Conservation (phyloP, 2,797 vertebrate species). For the Aeoliscus strigatus region DNA sequence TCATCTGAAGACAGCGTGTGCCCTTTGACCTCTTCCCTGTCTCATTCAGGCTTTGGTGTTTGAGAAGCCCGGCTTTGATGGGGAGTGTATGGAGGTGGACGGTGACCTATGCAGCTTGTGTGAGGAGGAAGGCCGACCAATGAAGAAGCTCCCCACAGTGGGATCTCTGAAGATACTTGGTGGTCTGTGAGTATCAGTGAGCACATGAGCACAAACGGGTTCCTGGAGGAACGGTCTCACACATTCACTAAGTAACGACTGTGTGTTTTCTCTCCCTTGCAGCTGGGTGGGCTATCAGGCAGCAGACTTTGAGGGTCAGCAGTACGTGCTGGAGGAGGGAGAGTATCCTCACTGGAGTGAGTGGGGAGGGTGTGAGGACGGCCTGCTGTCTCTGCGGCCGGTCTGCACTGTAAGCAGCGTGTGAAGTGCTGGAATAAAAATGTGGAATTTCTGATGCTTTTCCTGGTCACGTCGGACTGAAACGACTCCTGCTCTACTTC, state of each 20-base stretch:
- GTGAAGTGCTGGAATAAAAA: too few relatives aligned
- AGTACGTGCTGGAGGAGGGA: constrained; percentile 95
- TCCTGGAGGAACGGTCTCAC: too few relatives aligned
- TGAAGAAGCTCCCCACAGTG: constrained; percentile 61
- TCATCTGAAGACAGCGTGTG: too few relatives aligned
- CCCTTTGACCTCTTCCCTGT: background rate
- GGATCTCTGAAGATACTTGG: constrained; percentile 88
- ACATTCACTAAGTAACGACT: too few relatives aligned
- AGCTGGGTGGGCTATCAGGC: constrained; percentile 94
- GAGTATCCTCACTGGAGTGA: constrained; percentile 82
- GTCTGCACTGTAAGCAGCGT: constrained; percentile 84
- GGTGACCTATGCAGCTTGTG: constrained; percentile 69
- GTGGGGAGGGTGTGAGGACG: constrained; percentile 82
- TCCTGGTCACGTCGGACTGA: too few relatives aligned
- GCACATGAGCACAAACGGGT: too few relatives aligned
- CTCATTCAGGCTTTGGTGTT: constrained; percentile 79
- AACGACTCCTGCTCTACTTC: too few relatives aligned
- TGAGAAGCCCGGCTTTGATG: constrained; percentile 89
- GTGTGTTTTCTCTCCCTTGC: background rate
- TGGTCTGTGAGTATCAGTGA: constrained; percentile 88
- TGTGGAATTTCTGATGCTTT: too few relatives aligned
- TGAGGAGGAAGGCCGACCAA: constrained; percentile 31
- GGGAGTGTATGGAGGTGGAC: constrained; percentile 78
- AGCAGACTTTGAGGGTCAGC: constrained; percentile 84
- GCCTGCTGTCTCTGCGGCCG: constrained; percentile 83